phyloP scores from a whole-genome alignment of 2,797 vertebrate species.

The Sylvia borin region DNA sequence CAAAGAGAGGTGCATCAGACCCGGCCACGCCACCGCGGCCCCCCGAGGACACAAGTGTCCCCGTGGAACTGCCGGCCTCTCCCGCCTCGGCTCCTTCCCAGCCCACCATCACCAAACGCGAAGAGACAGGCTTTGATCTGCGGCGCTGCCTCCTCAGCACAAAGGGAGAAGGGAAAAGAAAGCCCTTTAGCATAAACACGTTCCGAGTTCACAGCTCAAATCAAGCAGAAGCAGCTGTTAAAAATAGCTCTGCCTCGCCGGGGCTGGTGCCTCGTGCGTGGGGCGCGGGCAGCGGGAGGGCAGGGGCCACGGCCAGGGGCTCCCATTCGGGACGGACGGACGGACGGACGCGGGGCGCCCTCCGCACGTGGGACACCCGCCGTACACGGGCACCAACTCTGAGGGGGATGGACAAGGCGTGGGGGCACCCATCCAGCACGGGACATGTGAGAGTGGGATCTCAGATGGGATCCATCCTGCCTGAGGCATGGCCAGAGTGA shows the following conservation, averaged over 20 bases:
- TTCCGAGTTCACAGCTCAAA: slow-evolving; percentile 51
- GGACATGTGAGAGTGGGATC: not conserved
- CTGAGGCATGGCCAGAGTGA: fast-evolving
- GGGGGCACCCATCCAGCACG: not conserved
- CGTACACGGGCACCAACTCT: not conserved
- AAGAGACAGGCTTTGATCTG: slow-evolving; percentile 49
- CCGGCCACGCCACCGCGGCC: not conserved
- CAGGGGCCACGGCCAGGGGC: not conserved
- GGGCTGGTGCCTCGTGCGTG: not conserved
- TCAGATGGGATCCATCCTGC: not conserved
- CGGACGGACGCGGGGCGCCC: fast-evolving
- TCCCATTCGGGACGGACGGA: fast-evolving
- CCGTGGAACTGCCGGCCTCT: not conserved
- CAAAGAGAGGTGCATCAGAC: slow-evolving; percentile 1
- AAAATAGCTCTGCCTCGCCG: slow-evolving; percentile 46
- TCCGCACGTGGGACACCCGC: fast-evolving
- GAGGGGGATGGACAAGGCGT: fast-evolving
- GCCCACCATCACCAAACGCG: not conserved
- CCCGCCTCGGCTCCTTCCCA: not conserved
- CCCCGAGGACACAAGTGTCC: not conserved
- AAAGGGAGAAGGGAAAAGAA: slow-evolving; percentile 26
- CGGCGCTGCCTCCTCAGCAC: slow-evolving; percentile 31
- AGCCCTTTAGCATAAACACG: slow-evolving; percentile 60
- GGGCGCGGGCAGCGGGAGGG: not conserved
- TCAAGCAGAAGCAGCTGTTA: slow-evolving; percentile 54